phyloP scores from a whole-genome alignment of 2,113 vertebrate species.

The Nesogale talazaci region DNA sequence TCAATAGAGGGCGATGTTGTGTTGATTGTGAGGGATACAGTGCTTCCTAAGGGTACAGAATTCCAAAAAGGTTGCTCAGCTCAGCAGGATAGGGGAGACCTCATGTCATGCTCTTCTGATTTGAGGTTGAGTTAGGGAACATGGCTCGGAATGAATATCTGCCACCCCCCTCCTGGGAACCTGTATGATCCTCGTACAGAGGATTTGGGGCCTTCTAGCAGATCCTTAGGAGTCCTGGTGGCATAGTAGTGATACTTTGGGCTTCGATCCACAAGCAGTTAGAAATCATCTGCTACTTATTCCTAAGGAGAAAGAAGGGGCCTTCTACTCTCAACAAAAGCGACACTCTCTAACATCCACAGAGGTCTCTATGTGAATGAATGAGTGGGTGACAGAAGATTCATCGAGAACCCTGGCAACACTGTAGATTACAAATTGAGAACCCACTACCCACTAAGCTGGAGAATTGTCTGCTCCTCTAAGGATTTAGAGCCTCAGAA shows the following conservation, averaged over 20 bases:
- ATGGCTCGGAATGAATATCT: neutral
- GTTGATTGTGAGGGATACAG: neutral
- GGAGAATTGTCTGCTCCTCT: no score
- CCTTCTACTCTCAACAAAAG: no score
- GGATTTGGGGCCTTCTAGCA: neutral
- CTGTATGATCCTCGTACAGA: neutral
- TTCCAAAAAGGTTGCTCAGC: neutral
- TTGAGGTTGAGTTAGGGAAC: constrained; percentile 10
- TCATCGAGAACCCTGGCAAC: no score
- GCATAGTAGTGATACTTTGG: no score
- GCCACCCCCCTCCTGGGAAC: neutral
- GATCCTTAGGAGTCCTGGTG: neutral
- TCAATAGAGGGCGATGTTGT: constrained; percentile 67
- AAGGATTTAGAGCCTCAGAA: no score
- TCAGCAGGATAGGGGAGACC: neutral
- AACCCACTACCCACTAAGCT: no score
- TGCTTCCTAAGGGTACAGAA: neutral
- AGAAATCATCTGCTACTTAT: neutral
- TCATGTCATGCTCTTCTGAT: neutral
- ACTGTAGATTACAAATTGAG: no score
- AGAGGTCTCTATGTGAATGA: no score
- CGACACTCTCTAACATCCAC: no score
- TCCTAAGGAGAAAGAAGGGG: neutral
- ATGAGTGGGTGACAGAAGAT: no score
- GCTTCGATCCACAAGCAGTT: no score